Percentiles rank a stretch among this genome's conserved stretches.
Evolutionary conservation across 2,888 invertebrate species (phyloP).

Genomic region (Drosophila maculinotata): DNA sequence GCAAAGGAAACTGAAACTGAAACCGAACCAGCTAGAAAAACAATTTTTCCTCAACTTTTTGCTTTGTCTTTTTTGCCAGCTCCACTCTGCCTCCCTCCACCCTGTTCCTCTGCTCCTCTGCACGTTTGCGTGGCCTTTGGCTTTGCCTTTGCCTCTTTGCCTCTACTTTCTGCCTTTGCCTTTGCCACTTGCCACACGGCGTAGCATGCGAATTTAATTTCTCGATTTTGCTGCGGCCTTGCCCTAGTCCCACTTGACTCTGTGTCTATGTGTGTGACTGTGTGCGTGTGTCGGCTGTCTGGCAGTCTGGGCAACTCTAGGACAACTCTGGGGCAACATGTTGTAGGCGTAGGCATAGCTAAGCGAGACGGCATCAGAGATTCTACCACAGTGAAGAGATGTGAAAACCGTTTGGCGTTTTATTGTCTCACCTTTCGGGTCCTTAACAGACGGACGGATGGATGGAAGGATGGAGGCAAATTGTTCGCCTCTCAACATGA

Average conservation of each 20-base stretch:
- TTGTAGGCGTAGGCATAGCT: conserved; percentile 44
- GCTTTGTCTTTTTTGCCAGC: conserved; percentile 52
- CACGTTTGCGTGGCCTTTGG: conserved; percentile 70
- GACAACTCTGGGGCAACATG: conserved; percentile 20
- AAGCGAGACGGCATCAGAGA: conserved; percentile 16
- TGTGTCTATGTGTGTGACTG: conserved; percentile 31
- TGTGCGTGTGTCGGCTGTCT: conserved; percentile 17
- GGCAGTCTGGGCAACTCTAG: conserved; percentile 25
- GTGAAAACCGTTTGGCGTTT: conserved; percentile 49
- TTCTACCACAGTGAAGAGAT: conserved; percentile 30
- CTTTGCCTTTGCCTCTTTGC: conserved; percentile 37
- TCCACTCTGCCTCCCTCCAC: background rate
- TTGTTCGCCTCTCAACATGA: conserved; percentile 74
- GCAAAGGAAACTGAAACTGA: conserved; percentile 72
- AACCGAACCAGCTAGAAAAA: conserved; percentile 68
- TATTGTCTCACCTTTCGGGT: conserved; percentile 68
- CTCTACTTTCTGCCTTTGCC: conserved; percentile 32
- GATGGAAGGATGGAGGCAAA: conserved; percentile 48
- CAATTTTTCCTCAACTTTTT: conserved; percentile 75
- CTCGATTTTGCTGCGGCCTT: conserved; percentile 78
- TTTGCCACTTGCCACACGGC: conserved; percentile 45
- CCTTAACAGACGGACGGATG: background rate
- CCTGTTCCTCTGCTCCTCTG: background rate
- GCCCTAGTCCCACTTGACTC: conserved; percentile 80
- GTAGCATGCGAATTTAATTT: conserved; percentile 72